A percentile compares a stretch with the other conserved stretches of the same genome.
Evolutionary conservation across 2,888 invertebrate genomes (phyloP).

Genomic region (Periphyllus acericola): DNA sequence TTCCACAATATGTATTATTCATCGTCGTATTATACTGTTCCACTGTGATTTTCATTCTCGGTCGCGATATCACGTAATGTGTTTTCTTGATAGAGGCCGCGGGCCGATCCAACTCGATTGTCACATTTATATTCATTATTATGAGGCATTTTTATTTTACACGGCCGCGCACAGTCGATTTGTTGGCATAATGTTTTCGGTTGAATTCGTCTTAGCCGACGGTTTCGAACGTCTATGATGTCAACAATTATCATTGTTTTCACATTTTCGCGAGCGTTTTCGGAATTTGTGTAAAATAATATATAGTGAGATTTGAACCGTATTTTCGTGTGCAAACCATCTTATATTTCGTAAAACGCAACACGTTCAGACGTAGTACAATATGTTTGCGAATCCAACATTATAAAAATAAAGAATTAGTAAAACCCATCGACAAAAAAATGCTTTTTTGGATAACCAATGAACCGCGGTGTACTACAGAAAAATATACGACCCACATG

Average conservation of each 20-base stretch:
- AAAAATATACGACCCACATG: background rate
- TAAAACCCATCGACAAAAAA: background rate
- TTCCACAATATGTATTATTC: conserved; percentile 3
- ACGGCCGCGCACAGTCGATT: too few relatives aligned
- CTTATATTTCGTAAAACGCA: too few relatives aligned
- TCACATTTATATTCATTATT: too few relatives aligned
- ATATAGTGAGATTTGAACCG: too few relatives aligned
- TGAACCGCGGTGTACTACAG: background rate
- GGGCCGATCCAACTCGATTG: too few relatives aligned
- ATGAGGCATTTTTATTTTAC: too few relatives aligned
- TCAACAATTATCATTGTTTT: too few relatives aligned
- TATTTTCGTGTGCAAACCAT: too few relatives aligned
- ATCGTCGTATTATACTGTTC: background rate
- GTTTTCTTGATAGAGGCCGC: background rate
- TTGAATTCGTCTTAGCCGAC: background rate
- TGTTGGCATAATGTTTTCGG: background rate
- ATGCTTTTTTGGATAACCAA: background rate
- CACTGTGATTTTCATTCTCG: background rate
- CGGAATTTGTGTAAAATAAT: too few relatives aligned
- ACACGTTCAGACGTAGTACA: background rate
- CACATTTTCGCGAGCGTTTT: too few relatives aligned
- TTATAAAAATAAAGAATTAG: background rate
- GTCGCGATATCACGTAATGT: background rate
- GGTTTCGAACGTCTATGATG: too few relatives aligned
- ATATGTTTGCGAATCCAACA: background rate